A percentile compares a stretch with the other conserved stretches of the same genome.
Evolutionary conservation across 2,888 invertebrate genomes (phyloP).

Genomic region (Trachelus tabidus): DNA sequence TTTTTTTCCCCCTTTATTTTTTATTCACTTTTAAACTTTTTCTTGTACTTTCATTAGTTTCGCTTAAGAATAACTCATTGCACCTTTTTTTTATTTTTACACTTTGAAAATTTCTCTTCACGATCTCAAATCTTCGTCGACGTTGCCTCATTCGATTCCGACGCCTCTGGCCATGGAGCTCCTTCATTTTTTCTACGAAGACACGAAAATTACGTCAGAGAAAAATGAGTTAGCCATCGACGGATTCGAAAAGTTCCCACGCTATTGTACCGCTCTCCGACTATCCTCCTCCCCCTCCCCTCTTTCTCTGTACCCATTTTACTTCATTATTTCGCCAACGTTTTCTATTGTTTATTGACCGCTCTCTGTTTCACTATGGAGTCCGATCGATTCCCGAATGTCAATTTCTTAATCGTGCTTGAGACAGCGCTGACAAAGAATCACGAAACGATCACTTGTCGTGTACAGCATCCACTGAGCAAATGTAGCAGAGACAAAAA

Average conservation of each 20-base stretch:
- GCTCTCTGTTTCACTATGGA: slow-evolving; percentile 8
- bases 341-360: slow-evolving; percentile 39
- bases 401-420: slow-evolving; percentile 13
- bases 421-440: background rate
- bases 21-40: no score
- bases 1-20: no score
- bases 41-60: no score
- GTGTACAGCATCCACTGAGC: no score
- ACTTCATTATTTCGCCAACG: slow-evolving; percentile 34
- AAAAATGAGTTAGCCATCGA: slow-evolving; percentile 5
- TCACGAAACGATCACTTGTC: no score
- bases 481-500: no score
- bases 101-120: no score
- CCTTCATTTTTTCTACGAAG: background rate
- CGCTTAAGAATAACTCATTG: no score
- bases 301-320: slow-evolving; percentile 20
- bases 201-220: slow-evolving; percentile 6
- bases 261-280: slow-evolving; percentile 2
- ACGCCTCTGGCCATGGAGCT: background rate
- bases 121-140: no score
- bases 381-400: slow-evolving; percentile 20
- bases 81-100: no score
- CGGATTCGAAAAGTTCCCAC: slow-evolving; percentile 26
- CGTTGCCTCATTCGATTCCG: no score
- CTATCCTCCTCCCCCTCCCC: slow-evolving; percentile 28